Base-by-base conservation (phyloP, 2,113 vertebrate genomes). In the Pongo abelii region DNA sequence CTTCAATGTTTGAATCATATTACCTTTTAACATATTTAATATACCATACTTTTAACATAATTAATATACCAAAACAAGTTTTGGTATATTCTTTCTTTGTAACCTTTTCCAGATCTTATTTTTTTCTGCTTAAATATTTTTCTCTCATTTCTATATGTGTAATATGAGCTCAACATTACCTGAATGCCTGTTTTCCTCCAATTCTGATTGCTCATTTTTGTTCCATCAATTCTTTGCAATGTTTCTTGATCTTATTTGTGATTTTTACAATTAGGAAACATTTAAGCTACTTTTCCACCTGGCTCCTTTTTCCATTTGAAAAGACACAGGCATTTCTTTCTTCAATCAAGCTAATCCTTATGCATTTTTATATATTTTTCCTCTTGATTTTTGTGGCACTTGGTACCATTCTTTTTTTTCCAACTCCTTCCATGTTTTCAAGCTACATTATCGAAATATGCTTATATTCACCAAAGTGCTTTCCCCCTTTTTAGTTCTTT, bases 241-340 rank as follows among this genome's bases (percentile, higher is more conserved):
- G 17, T 94, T 79, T 95, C 38, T 84, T 87, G 61, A 94, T 74
- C 40, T 95, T 93, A 75, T 91, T 94, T 48, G 90, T 84, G 57
- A 94, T 70, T 91, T 94, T 61, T 95, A 74, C 52, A 84, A 61
- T 80, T 77, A 92, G 25, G 16, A 86, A 89, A 35, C 61, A 95
- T 12, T 95, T 94, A 83, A 64, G 69, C 55, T 96, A 77, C 94
- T 96, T 92, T 96, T 96, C 78, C 89, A 43, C 40, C 8, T 84
- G 12, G 11, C 23, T 96, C 43, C 25, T 96, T 92, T 88, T 96
- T 94, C n/a, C 38, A 50, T 84, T 97, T 92, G 69, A 86, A 93
- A 96, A 87, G 35, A 91, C 16, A 3, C 23, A 78, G 23, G 16
- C 55, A 85, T 89, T 93, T 93, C n/a, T 48, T 83, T 52, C 20